Base-by-base conservation (phyloP, 2,113 vertebrate species). In the Australoheros scitulus region DNA sequence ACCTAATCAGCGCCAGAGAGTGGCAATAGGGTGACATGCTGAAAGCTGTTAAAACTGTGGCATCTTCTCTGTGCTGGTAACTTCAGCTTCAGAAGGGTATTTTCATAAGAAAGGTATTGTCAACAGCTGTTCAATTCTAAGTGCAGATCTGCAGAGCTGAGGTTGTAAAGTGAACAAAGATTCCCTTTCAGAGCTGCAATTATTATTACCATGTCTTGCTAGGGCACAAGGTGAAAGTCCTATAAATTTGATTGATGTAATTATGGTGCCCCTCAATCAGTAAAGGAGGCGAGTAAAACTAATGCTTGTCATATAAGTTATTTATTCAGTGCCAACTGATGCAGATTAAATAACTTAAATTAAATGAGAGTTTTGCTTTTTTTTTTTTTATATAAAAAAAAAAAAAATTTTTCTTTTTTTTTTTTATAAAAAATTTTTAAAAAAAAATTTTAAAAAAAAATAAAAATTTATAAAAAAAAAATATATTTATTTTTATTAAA, bases 221-320 rank as follows among this genome's bases (percentile, higher is more conserved):
- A 24, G 79, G 78, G 58, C 59, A 70, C 76, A 55, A 68, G 76
- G 80, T 74, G 47, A 22, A 82, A 59, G 61, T 77, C 72, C 59
- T 41, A 85, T 90, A 81, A 92, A 92, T 63, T 24, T 82, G 83
- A 88, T 34, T 87, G 86, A 87, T 87, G 65, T 70, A 82, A 84
- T 87, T 81, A 86, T 50, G 61, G 75, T 68, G 87, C 84, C 84
- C 47, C 43, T 85, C 38, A 47, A 84, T 85, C 43, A 78, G 75
- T 80, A 76, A 84, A 74, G 61, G 90, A 83, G 17, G n/a, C 59
- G 82, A 78, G 78, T 87, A 77, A 84, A 91, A 68, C 60, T 59
- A 84, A 34, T 41, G 65, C 7, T n/a, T 52, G 11, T 55, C 47
- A 72, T 34, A 34, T 55, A 59, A 85, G 60, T 63, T 78, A 63